Evolutionary conservation across 35 echinoderm and acorn worm genomes (phyloP), one percentile per base, ranked within the genome.

Genomic region (Patiria miniata): DNA sequence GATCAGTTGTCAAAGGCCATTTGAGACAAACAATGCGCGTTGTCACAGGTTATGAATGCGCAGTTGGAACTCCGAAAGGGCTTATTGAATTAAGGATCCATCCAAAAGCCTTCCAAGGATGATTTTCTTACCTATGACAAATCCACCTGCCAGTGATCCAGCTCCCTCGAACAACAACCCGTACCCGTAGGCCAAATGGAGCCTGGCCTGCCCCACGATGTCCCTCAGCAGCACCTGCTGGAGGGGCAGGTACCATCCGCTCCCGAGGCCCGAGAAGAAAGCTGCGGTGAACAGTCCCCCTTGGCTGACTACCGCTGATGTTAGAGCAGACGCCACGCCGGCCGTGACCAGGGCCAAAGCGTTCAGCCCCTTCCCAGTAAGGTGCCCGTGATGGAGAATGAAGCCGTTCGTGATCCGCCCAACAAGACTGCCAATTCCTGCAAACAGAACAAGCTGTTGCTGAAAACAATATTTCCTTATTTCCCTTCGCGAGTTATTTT

Each of bases 141-240:
- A 65, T 0, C 82, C 82, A 7, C 82, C 82, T 2, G 82, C 57
- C 15, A 58, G 52, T 16, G 52, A 84, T 1, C 82, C 82, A 21
- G 57, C 53, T n/a, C 82, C 82, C 57, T 84, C 82, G 36, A 84
- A 84, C 7, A 65, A 8, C 52, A 84, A 5, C 18, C 82, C 82
- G 32, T 59, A 32, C 16, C 82, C 82, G 37, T 84, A 84, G 2
- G 82, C 82, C 26, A 58, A 58, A 23, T 53, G 82, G 29, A 84
- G 39, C 38, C 51, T 26, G 30, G 53, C 32, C 22, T 59, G 82
- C 0, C 82, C 82, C 29, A 84, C 82, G 14, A 84, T 58, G 19
- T 65, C 36, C 30, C 82, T 28, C 4, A 84, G 44, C 0, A 84
- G 52, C 1, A 84, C 56, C 38, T 84, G 82, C 82, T 59, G 53